Evolutionary conservation across 2,888 invertebrate genomes (phyloP), one percentile per base, ranked within the genome.

Genomic region (Tromatobia lineatoria): DNA sequence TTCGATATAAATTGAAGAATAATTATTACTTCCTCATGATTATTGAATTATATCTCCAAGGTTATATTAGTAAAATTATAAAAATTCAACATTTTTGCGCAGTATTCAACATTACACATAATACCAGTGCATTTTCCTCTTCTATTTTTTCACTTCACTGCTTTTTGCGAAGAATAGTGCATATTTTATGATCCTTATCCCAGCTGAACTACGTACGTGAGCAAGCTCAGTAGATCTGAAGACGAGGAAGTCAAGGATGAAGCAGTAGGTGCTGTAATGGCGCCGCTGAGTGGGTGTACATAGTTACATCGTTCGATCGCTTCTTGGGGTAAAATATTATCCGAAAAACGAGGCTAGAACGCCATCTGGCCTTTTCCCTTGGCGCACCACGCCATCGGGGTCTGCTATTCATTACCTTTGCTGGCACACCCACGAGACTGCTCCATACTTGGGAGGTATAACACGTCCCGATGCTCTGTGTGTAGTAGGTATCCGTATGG

Each of bases 321-420:
- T 38, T 54, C 61, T 52, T 38, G 66, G 34, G 77, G 59, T 34
- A 69, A 64, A 69, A 66, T 61, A 79, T 74, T 70, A 52, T 38
- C 74, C 64, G 66, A 77, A 79, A 83, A 75, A 75, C 38, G 57
- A 20, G 42, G 69, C 25, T 15, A 23, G 23, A 3, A 23, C 74
- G 75, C 82, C 82, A 83, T 83, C 79, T 83, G 82, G 82, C 64
- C 75, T 71, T 79, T 78, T 64, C 57, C 70, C 20, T 70, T 18
- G 1, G 10, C 54, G 1, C 54, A 70, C 15, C 70, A 20, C 20
- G 54, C 54, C 71, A 45, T 8, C 42, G 57, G 42, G 29, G 59
- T 59, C 66, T 70, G 77, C 70, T 38, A 71, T 83, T 79, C 79
- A 59, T 83, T 79, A 75, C 74, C 82, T 75, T 45, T 29, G 47